Percentiles rank a stretch among this genome's conserved stretches.
Conservation (phyloP, 1,140 invertebrate genomes). For the Ceratina australensis region DNA sequence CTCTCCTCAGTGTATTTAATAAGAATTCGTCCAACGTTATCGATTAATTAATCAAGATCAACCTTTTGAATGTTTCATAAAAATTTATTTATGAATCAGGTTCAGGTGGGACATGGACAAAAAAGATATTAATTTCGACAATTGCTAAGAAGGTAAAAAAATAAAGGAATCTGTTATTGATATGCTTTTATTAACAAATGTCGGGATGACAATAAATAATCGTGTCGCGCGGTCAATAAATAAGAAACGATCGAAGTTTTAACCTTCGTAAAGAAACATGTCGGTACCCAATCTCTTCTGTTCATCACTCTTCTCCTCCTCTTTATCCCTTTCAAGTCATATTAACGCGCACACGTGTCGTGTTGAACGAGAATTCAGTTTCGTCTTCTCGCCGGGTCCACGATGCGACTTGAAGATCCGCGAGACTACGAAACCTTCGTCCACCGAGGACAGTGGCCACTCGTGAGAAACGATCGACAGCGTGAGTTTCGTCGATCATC, state of each 20-base stretch:
- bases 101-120: too few relatives aligned
- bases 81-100: too few relatives aligned
- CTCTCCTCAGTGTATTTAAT: too few relatives aligned
- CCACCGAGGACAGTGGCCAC: background rate
- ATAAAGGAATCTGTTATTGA: conserved; percentile 36
- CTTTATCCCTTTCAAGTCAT: background rate
- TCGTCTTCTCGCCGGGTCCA: background rate
- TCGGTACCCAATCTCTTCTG: background rate
- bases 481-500: conserved; percentile 18
- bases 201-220: conserved; percentile 65
- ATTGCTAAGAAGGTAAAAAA: background rate
- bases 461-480: background rate
- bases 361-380: background rate
- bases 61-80: too few relatives aligned
- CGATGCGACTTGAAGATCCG: background rate
- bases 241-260: conserved; percentile 28
- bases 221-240: conserved; percentile 58
- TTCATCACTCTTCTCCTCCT: background rate
- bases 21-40: too few relatives aligned
- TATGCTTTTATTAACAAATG: conserved; percentile 71
- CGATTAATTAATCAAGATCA: too few relatives aligned
- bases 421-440: background rate
- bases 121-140: too few relatives aligned
- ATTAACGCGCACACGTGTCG: conserved; percentile 13
- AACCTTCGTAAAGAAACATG: background rate